Conservation (phyloP, 2,888 invertebrate species). For the Perdita meconis region DNA sequence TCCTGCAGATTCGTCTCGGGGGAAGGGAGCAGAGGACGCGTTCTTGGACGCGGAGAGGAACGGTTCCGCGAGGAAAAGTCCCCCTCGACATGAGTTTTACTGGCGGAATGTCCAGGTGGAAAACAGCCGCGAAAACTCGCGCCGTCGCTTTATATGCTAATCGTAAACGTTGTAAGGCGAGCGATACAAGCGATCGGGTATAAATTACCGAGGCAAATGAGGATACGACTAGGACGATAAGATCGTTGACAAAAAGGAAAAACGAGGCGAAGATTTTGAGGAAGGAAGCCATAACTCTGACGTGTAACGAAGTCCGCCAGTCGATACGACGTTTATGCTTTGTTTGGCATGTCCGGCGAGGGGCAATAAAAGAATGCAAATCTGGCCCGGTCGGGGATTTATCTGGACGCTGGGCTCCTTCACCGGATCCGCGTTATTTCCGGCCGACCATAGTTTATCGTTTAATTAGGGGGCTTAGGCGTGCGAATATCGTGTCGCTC, state of each 20-base stretch:
- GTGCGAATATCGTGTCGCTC: slow-evolving; percentile 48
- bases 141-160: neutral
- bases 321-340: slow-evolving; percentile 59
- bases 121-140: neutral
- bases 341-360: slow-evolving; percentile 50
- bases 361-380: slow-evolving; percentile 72
- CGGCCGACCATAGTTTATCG: slow-evolving; percentile 67
- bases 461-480: slow-evolving; percentile 72
- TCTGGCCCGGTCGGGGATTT: slow-evolving; percentile 48
- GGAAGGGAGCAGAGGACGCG: slow-evolving; percentile 25
- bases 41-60: slow-evolving; percentile 22
- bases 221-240: slow-evolving; percentile 43
- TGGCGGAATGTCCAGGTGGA: neutral
- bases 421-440: slow-evolving; percentile 66
- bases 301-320: slow-evolving; percentile 57
- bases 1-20: slow-evolving; percentile 62
- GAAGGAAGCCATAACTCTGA: slow-evolving; percentile 70
- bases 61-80: slow-evolving; percentile 1
- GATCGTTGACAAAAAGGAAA: slow-evolving; percentile 23
- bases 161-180: neutral
- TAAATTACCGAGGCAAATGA: slow-evolving; percentile 47
- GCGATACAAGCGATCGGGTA: slow-evolving; percentile 37
- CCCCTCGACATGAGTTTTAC: neutral
- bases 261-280: slow-evolving; percentile 36
- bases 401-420: slow-evolving; percentile 63